Evolutionary conservation across 2,797 vertebrate genomes (phyloP), one percentile per base, ranked within the genome.

Genomic region (Discoglossus pictus): DNA sequence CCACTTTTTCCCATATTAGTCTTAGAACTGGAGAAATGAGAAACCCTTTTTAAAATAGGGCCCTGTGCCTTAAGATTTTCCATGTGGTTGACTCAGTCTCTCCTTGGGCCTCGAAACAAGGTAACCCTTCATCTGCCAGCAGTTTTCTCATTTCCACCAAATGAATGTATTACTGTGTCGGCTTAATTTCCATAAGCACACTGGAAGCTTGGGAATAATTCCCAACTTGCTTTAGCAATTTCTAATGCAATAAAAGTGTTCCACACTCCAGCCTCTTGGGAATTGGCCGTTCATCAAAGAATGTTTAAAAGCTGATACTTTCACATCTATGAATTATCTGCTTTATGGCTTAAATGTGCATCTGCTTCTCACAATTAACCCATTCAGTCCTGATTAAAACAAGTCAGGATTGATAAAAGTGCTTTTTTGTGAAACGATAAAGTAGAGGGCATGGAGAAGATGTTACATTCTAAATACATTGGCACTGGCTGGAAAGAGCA

Each of bases 51-150:
- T 48, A 40, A 62, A 69, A 48, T 54, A 69, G 25, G 58, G 51
- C 23, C 42, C 59, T 62, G 67, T 69, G 67, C 59, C 34, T 69
- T 69, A 56, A 63, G 50, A 62, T 55, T 70, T 70, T 70, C 67
- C 67, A 62, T 55, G 42, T 38, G 60, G 44, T 70, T 70, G 60
- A 70, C 59, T 70, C 67, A 70, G 60, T 70, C 35, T 62, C 67
- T 70, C 67, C 67, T 63, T 50, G 43, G 52, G 35, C 51, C 51
- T 63, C 7, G 18, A 62, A 70, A 70, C 67, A 63, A 70, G 52
- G 59, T 70, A 70, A 70, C 67, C 67, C 67, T 70, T 70, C 21
- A 70, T 70, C 59, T 70, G 67, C 67, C 67, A 70, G 67, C 59
- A 63, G 31, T 69, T 70, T 70, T 70, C 59, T 63, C 51, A 63